Base-by-base conservation (phyloP, 2,888 invertebrate genomes). In the Tenthredo distinguenda region DNA sequence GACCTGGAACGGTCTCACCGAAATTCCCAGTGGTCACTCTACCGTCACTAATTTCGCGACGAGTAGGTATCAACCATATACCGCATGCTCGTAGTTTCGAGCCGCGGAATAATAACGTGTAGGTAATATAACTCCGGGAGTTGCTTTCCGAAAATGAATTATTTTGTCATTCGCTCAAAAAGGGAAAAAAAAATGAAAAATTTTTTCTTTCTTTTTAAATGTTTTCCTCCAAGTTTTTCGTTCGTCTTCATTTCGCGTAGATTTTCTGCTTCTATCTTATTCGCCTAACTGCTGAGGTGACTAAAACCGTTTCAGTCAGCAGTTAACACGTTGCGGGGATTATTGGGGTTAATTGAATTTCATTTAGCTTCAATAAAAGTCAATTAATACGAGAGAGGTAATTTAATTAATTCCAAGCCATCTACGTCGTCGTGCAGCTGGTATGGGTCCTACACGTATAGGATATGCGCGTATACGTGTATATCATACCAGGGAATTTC, bases 311-410 rank as follows among this genome's bases (percentile, higher is more conserved):
- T 74, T 74, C 72, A 74, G 62, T 58, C 81, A 62, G 81, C 81
- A 81, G 81, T 81, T 81, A 81, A 81, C 81, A 81, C 81, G 81
- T 81, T 62, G 62, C 58, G 62, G 37, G 81, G 81, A 81, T 81
- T 81, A 81, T 81, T 81, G 81, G 58, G 81, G 81, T 81, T 81
- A 81, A 81, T 81, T 81, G 81, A 81, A 81, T 81, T 81, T 81
- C 81, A 81, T 81, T 81, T 81, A 81, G 81, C 81, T 81, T 81
- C 81, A 81, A 81, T 81, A 81, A 81, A 81, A 81, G 81, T 81
- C 81, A 81, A 81, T 81, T 81, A 81, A 81, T 81, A 81, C 62
- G 81, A 50, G 47, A 58, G 81, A 58, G 81, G 81, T 81, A 81
- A 81, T 81, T 81, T 62, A 81, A 81, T 81, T 81, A 81, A 81